phyloP scores from a whole-genome alignment of 2,888 invertebrate genomes.

The Acanthoscelides obtectus region DNA sequence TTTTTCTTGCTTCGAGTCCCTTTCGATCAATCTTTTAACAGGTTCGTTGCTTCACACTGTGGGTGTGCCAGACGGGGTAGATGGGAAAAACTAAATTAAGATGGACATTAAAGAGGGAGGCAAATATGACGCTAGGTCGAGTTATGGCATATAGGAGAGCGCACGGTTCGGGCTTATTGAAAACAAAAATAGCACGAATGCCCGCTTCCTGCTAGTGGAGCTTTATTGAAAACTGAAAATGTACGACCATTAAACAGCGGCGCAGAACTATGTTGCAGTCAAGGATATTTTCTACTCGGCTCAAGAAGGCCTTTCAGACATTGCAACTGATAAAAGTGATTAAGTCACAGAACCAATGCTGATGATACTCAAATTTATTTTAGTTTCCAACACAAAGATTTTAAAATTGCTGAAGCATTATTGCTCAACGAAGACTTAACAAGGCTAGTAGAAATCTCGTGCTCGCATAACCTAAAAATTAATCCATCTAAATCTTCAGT shows the following conservation, averaged over 20 bases:
- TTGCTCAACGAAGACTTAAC: no score
- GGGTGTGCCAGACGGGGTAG: not conserved
- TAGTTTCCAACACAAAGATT: no score
- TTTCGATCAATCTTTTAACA: not conserved
- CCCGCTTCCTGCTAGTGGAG: not conserved
- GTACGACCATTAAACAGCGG: not conserved
- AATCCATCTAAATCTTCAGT: no score
- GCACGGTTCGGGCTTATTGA: not conserved
- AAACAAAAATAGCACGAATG: not conserved
- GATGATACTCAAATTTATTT: no score
- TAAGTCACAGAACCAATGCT: no score
- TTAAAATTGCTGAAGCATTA: no score
- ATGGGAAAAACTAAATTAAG: not conserved
- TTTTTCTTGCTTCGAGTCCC: no score
- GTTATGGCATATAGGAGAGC: not conserved
- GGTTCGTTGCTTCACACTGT: not conserved
- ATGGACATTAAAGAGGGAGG: not conserved
- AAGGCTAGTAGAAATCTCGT: no score
- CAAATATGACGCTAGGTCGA: not conserved
- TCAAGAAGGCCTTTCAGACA: no score
- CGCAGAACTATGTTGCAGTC: not conserved
- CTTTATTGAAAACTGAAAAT: not conserved
- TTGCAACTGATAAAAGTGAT: no score
- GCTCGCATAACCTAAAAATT: no score
- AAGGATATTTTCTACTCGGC: not conserved